phyloP scores from a whole-genome alignment of 1,140 invertebrate genomes.

The Brachionus rotundiformis region DNA sequence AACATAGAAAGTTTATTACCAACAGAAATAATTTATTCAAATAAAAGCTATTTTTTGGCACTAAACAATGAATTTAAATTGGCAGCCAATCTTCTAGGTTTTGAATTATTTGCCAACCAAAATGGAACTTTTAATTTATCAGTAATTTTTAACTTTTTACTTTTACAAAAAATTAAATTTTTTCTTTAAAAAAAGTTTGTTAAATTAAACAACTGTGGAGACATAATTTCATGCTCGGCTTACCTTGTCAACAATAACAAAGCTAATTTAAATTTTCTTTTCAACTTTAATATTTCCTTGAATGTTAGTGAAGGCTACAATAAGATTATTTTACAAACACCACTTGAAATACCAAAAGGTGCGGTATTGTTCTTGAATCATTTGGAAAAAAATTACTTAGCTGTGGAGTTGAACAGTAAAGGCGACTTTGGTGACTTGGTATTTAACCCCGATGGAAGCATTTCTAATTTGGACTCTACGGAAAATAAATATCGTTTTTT shows the following conservation, averaged over 20 bases:
- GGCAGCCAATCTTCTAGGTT: background rate
- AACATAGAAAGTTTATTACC: background rate
- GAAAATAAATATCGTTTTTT: background rate
- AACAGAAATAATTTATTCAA: background rate
- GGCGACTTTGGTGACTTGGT: background rate
- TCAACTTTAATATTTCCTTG: background rate
- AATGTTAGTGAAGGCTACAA: background rate
- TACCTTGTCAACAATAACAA: background rate
- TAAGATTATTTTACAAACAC: background rate
- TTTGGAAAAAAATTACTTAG: background rate
- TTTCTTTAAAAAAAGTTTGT: background rate
- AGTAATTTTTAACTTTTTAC: background rate
- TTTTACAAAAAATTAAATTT: background rate
- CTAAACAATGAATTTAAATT: slow-evolving; percentile 26
- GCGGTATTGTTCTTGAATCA: background rate
- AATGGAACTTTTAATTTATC: background rate
- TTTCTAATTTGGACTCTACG: background rate
- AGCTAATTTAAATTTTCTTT: background rate
- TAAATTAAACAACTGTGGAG: background rate
- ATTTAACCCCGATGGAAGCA: background rate
- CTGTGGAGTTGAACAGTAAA: background rate
- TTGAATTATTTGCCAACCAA: background rate
- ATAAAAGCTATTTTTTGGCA: background rate
- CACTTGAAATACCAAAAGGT: background rate
- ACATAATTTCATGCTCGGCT: background rate